Evolutionary conservation across 2,797 vertebrate genomes (phyloP), one percentile per base, ranked within the genome.

Genomic region (Molossus alvarezi): DNA sequence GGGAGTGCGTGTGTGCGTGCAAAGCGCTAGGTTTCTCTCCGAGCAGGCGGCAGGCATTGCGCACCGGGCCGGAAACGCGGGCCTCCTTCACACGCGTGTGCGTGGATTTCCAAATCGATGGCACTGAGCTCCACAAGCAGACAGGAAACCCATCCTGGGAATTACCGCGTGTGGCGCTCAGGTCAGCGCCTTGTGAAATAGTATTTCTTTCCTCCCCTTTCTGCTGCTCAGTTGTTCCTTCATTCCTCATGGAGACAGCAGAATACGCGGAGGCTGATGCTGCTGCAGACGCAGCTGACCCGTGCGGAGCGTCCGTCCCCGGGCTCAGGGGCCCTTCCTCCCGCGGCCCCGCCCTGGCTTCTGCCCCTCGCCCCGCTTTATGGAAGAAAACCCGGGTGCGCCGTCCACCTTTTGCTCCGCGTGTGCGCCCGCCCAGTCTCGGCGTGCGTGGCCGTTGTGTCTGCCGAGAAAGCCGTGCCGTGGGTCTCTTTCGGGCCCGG

Each of bases 141-240:
- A 77, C 76, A 85, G 93, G 83, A 97, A 90, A 96, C 95, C 96
- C 97, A 90, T 97, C 90, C 80, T 94, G 77, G 53, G 88, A 96
- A 92, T 96, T 73, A 95, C 75, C 80, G 83, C 93, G 73, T 80
- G 29, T 95, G 75, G 79, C 88, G 89, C 53, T 92, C 88, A 95
- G 67, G 95, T 94, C 81, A 45, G 20, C 27, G 83, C 73, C 67
- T 95, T 62, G 21, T 96, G 85, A 91, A 96, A 93, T 96, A 94
- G 80, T 80, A 82, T 92, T 96, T 91, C 29, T 90, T 84, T 85
- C 69, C 41, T 76, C 12, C 27, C 17, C 17, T 72, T 87, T 75
- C 13, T 94, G 76, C 81, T 83, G 6, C 91, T 84, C 72, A 37
- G 41, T 90, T 94, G 77, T 53, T 67, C 1, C 90, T 95, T 69